phyloP scores from a whole-genome alignment of 2,113 vertebrate genomes.

The Prunella fulvescens region DNA sequence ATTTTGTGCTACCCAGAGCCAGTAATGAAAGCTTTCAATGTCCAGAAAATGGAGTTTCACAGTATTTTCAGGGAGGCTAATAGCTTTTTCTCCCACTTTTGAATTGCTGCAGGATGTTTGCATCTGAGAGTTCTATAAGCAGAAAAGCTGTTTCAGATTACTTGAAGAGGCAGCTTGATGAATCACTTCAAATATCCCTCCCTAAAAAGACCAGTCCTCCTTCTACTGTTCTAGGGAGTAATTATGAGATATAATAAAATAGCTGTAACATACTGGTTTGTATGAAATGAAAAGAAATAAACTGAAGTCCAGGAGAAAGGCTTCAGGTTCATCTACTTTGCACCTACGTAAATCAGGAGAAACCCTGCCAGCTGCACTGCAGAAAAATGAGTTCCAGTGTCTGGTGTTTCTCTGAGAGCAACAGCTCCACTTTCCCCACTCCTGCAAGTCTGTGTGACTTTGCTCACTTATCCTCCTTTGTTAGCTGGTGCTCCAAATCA shows the following conservation, averaged over 20 bases:
- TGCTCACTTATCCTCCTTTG: neutral
- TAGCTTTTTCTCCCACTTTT: neutral
- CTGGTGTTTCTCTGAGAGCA: neutral
- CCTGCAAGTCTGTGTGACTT: neutral
- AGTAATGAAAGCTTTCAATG: neutral
- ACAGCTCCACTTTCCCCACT: neutral
- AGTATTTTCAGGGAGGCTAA: neutral
- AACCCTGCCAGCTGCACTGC: neutral
- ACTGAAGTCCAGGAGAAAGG: neutral
- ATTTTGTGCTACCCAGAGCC: neutral
- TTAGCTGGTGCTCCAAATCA: neutral
- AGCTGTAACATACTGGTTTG: neutral
- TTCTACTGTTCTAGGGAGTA: neutral
- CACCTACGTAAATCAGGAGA: neutral
- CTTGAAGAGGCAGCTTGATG: neutral
- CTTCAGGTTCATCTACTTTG: neutral
- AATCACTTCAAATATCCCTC: neutral
- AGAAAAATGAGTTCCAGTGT: neutral
- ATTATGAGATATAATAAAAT: neutral
- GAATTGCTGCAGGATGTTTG: neutral
- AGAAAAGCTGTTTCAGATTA: neutral
- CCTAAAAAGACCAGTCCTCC: neutral
- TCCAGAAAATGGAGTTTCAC: neutral
- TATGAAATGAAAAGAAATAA: neutral
- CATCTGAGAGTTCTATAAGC: neutral